Evolutionary conservation across 2,888 invertebrate species (phyloP), one percentile per base, ranked within the genome.

Genomic region (Thyatira batis): DNA sequence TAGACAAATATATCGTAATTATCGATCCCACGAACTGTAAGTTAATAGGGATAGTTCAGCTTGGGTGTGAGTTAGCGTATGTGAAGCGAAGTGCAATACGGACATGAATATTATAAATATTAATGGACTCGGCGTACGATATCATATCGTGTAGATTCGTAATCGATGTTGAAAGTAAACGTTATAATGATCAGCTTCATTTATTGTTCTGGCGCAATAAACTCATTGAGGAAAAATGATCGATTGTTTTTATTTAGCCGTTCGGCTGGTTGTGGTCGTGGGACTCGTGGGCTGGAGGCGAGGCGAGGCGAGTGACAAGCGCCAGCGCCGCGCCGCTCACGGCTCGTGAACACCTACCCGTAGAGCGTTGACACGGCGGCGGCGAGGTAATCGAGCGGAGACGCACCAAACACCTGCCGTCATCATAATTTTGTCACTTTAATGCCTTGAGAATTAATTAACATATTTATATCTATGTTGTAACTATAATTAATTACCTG

Each of bases 81-180:
- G 80, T 84, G 84, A 84, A 82, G 84, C 83, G 76, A 82, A 85
- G 91, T 92, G 91, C 91, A 92, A 91, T 91, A 92, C 78, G 76
- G 85, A 86, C 83, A 84, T 70, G 80, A 80, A 84, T 89, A 84
- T 87, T 85, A 83, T 86, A 85, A 87, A 87, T 87, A 85, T 87
- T 85, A 85, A 86, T 87, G 82, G 82, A 82, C 77, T 80, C 67
- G 80, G 77, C 72, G 83, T 84, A 80, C 85, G 85, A 82, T 80
- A 80, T 84, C 79, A 72, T 87, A 84, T 85, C 87, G 89, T 87
- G 90, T 90, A 90, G 85, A 87, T 83, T 87, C 84, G 84, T 91
- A 92, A 90, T 92, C 82, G 90, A 91, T 92, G 92, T 92, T 92
- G 92, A 92, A 90, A 92, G 88, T 92, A 90, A 91, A 86, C 89